These are phyloP conservation scores for Naso thynnoides DNA, from an alignment of 2,797 vertebrate species.

Conservation along the genomic window DNA sequence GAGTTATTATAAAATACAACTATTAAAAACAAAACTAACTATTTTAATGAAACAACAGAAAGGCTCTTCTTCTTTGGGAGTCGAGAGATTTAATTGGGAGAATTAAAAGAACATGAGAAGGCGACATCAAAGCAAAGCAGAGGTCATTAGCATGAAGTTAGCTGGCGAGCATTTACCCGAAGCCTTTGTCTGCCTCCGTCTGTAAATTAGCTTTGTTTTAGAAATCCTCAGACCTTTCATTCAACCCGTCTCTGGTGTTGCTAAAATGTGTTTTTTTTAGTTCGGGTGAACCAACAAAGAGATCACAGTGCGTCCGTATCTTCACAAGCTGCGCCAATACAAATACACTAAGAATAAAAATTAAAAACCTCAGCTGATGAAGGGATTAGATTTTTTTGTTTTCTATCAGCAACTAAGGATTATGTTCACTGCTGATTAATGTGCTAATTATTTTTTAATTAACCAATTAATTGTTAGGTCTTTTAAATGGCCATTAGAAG, in stretches of 20 bases:
- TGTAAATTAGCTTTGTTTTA: constrained; percentile 11
- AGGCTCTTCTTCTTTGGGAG: constrained; percentile 32
- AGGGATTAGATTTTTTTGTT: background rate
- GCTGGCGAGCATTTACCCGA: constrained; percentile 52
- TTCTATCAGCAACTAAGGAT: background rate
- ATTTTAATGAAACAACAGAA: constrained; percentile 42
- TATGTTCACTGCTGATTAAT: background rate
- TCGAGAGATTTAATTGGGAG: constrained; percentile 81
- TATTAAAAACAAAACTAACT: too few species aligned
- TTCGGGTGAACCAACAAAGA: background rate
- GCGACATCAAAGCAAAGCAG: constrained; percentile 79
- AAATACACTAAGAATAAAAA: background rate
- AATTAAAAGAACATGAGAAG: constrained; percentile 79
- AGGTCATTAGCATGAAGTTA: constrained; percentile 74
- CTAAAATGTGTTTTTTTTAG: background rate
- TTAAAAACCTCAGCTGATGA: background rate
- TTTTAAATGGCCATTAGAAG: too few species aligned
- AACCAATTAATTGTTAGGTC: background rate
- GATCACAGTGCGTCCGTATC: background rate
- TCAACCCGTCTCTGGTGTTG: background rate
- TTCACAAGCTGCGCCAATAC: background rate
- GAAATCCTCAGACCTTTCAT: background rate
- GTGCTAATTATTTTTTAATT: background rate
- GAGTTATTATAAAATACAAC: background rate
- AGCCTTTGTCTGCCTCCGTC: constrained; percentile 5